Evolutionary conservation across 2,888 invertebrate species (phyloP), one percentile per base, ranked within the genome.

Genomic region (Abrostola triplasia): DNA sequence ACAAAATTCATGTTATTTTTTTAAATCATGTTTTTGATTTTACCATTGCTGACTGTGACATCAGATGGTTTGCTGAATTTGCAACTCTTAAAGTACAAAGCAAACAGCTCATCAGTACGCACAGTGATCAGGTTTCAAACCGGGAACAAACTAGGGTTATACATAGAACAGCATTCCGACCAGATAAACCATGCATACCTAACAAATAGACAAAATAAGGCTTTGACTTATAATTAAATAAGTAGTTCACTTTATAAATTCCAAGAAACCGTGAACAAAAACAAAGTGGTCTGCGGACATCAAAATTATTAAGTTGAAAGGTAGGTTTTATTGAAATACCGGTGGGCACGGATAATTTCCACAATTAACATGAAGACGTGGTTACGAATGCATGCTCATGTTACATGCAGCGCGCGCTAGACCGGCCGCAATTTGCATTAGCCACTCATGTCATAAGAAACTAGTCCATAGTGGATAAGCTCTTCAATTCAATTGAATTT

Each of bases 361-460:
- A 81, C 86, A 89, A 89, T 90, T 89, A 90, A 81, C 89, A 82
- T 89, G 85, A 84, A 86, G 84, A 85, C 85, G 68, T 81, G 76
- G 80, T 87, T 84, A 88, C 84, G 76, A 85, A 88, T 88, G 86
- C 86, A 87, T 80, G 79, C 86, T 88, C 87, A 90, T 90, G 85
- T 82, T 88, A 90, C 84, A 90, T 91, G 84, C 90, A 90, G 78
- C 60, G 75, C 77, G 78, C 71, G 69, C 76, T 71, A 76, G 64
- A 65, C 61, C 67, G 61, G 51, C 71, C 64, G 62, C 70, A 64
- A 86, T 88, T 87, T 82, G 83, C 84, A 86, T 84, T 79, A 59
- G 53, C 76, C 71, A 42, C 64, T 59, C 59, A 79, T 58, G 67
- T 70, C 57, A 61, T 67, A 77, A 54, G 63, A 60, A 65, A 58